Percentiles rank a stretch among this genome's conserved stretches.
These are phyloP conservation scores for crab-eating macaque (Macaca fascicularis) DNA, from an alignment of 2,113 vertebrate species.

Conservation along the genomic window DNA sequence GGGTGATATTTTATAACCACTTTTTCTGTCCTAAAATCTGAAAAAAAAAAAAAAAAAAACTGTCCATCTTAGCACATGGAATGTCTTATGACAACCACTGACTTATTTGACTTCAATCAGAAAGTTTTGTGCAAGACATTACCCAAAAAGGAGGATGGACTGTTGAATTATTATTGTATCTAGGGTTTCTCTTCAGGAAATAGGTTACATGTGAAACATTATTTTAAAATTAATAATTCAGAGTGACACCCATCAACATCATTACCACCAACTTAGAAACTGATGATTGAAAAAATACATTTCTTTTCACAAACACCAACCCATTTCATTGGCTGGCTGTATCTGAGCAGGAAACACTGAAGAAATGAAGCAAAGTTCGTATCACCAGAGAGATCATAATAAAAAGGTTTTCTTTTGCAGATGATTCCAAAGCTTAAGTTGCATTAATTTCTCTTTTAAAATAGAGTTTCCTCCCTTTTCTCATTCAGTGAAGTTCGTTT, in stretches of 20 bases:
- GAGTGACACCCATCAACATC: slow-evolving; percentile 13
- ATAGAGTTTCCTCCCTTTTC: neutral
- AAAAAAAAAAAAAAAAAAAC: neutral
- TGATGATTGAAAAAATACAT: slow-evolving; percentile 1
- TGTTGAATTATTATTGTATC: neutral
- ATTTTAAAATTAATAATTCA: slow-evolving; percentile 25
- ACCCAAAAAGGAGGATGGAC: neutral
- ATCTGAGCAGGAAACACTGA: neutral
- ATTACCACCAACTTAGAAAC: neutral
- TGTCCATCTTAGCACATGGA: neutral
- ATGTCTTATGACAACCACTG: neutral
- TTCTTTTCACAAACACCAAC: neutral
- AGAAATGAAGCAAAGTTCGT: neutral
- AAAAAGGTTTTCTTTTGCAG: neutral
- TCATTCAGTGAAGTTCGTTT: slow-evolving; percentile 52
- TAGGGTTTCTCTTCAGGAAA: slow-evolving; percentile 3
- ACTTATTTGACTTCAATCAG: slow-evolving; percentile 24
- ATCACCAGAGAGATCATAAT: neutral
- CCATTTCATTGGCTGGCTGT: neutral
- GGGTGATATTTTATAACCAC: neutral
- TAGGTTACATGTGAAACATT: slow-evolving; percentile 25
- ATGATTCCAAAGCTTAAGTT: neutral
- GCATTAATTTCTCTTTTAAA: slow-evolving; percentile 51
- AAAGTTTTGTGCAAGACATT: slow-evolving; percentile 12
- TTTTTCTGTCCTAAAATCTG: slow-evolving; percentile 37